Conservation (phyloP, 2,888 invertebrate species). For the Taphrorychus bicolor region DNA sequence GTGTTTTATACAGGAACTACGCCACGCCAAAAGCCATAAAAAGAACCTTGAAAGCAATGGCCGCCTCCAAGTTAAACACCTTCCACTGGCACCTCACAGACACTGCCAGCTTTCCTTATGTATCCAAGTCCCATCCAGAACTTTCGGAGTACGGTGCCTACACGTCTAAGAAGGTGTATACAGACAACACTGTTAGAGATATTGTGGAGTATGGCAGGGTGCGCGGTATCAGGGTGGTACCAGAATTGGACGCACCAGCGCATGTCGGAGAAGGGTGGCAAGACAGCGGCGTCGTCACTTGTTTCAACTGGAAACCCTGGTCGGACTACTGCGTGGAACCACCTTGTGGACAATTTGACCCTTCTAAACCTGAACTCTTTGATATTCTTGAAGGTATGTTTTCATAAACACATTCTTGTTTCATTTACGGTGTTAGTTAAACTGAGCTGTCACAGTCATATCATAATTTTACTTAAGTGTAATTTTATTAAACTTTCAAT, state of each 20-base stretch:
- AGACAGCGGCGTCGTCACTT: conserved; percentile 68
- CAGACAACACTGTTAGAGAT: conserved; percentile 66
- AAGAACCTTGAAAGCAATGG: conserved; percentile 80
- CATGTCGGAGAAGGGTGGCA: conserved; percentile 91
- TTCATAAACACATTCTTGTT: background rate
- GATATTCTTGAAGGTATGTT: conserved; percentile 66
- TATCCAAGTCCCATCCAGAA: conserved; percentile 74
- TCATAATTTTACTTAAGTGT: background rate
- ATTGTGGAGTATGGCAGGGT: conserved; percentile 79
- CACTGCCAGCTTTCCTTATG: conserved; percentile 90
- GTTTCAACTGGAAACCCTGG: conserved; percentile 78
- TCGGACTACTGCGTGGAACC: conserved; percentile 76
- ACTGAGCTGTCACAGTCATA: background rate
- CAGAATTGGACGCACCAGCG: conserved; percentile 88
- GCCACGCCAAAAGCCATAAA: conserved; percentile 71
- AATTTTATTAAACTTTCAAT: too few relatives aligned
- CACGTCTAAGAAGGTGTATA: conserved; percentile 69
- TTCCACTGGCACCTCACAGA: conserved; percentile 96
- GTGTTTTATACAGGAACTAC: conserved; percentile 82
- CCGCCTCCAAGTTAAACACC: conserved; percentile 89
- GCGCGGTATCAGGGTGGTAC: conserved; percentile 84
- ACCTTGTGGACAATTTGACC: conserved; percentile 78
- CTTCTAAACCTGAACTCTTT: conserved; percentile 70
- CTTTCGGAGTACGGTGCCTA: conserved; percentile 68
- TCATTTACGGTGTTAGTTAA: too few relatives aligned